Base-by-base conservation (phyloP, 2,113 vertebrate species). In the Diglossa brunneiventris region DNA sequence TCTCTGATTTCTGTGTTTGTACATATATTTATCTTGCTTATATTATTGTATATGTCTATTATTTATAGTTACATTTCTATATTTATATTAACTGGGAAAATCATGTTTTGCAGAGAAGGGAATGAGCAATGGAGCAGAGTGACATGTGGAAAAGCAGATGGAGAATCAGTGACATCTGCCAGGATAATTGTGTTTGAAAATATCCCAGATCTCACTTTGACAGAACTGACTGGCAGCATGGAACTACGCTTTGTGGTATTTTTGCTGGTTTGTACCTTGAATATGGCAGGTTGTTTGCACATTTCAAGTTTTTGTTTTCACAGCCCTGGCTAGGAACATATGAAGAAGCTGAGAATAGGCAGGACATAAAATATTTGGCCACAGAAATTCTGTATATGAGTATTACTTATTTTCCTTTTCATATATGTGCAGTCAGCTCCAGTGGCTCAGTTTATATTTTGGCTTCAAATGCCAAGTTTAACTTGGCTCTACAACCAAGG, bases 371-470 rank as follows among this genome's bases (percentile, higher is more conserved):
- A 83, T 56, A 82, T 75, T 55, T 90, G 61, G 70, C 74, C 74
- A 83, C 64, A 95, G 88, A 83, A 96, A 91, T 91, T 88, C 68
- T 76, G 15, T 67, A n/a, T 35, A 47, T 58, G 41, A 87, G 7
- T 68, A 84, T 92, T 70, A 94, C 49, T 91, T 95, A 61, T 93
- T 97, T 96, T 91, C 49, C 37, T 95, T 91, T 91, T 94, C 72
- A 56, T 79, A 64, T 79, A 88, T 52, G 61, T 94, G 70, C 75
- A 95, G 92, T 96, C 86, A 96, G 95, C 42, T 95, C 81, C 55
- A 80, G 87, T 73, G 67, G 77, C 31, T 86, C 72, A 64, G 53
- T 86, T 92, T 76, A 56, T 81, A 31, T 95, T 95, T 95, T 94
- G 83, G 46, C 42, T 91, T 80, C 56, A 89, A 80, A 83, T 27